Evolutionary conservation across 2,888 invertebrate genomes (phyloP).

Genomic region (Trisateles emortualis): DNA sequence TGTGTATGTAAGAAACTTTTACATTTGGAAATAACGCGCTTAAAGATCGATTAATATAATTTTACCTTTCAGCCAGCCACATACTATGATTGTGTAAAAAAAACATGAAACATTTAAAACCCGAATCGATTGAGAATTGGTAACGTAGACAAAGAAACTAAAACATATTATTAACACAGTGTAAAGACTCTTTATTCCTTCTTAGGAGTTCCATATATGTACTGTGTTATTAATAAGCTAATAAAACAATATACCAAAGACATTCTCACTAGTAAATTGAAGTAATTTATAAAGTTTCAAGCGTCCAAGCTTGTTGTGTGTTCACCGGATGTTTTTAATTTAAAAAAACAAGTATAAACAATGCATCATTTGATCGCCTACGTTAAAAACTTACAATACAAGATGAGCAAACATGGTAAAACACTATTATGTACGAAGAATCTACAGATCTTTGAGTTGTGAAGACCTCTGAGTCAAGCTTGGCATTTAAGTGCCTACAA

Average conservation of each 20-base stretch:
- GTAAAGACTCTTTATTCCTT: too few species aligned
- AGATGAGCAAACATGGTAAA: conserved; percentile 19
- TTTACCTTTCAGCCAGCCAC: too few species aligned
- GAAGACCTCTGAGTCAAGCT: conserved; percentile 25
- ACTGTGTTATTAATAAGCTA: background rate
- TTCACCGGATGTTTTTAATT: conserved; percentile 1
- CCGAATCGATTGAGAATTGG: too few species aligned
- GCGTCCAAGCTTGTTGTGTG: background rate
- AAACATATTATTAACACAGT: too few species aligned
- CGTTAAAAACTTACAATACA: conserved; percentile 1
- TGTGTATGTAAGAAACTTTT: background rate
- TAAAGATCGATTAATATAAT: too few species aligned
- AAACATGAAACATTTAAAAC: too few species aligned
- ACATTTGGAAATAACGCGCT: background rate
- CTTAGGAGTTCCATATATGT: too few species aligned
- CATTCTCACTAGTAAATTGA: background rate
- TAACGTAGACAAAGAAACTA: too few species aligned
- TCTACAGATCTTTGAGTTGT: conserved; percentile 10
- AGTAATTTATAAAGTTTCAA: conserved; percentile 4
- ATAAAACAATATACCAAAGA: background rate
- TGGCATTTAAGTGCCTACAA: conserved; percentile 33
- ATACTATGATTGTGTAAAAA: too few species aligned
- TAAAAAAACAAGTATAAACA: background rate
- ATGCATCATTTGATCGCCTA: background rate
- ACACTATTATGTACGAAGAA: conserved; percentile 4